Percentiles rank a stretch among this genome's conserved stretches.
phyloP scores from a whole-genome alignment of 2,113 vertebrate genomes.

The Oreochromis spilurus region DNA sequence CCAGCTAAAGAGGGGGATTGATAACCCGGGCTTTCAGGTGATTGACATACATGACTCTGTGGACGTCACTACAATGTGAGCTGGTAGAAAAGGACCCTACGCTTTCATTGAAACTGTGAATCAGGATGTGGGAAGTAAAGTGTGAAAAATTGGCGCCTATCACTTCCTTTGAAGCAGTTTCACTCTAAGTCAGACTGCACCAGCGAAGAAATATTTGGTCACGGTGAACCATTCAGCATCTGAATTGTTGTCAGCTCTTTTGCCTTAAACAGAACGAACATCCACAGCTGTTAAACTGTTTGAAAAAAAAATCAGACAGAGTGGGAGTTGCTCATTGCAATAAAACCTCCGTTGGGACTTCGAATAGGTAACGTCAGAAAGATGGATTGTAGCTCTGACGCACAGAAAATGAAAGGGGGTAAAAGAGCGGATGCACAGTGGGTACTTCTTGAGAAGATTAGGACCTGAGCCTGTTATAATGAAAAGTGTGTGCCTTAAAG shows the following conservation, averaged over 20 bases:
- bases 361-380: neutral
- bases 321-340: constrained; percentile 12
- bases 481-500: constrained; percentile 9
- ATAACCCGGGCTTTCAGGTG: constrained; percentile 70
- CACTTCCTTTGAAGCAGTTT: neutral
- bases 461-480: constrained; percentile 49
- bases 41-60: constrained; percentile 52
- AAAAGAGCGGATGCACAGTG: constrained; percentile 42
- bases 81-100: neutral
- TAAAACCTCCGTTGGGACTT: constrained; percentile 21
- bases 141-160: neutral
- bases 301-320: constrained; percentile 1
- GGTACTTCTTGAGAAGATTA: constrained; percentile 47
- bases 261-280: neutral
- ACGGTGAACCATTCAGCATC: neutral
- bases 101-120: neutral
- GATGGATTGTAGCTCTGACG: constrained; percentile 26
- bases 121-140: neutral
- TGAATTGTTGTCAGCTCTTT: neutral
- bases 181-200: neutral
- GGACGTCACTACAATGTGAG: constrained; percentile 62
- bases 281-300: neutral
- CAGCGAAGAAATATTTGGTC: neutral
- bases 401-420: constrained; percentile 25
- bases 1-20: constrained; percentile 55